phyloP scores from a whole-genome alignment of 2,113 vertebrate genomes.

The Cyanoramphus novaezelandiae region DNA sequence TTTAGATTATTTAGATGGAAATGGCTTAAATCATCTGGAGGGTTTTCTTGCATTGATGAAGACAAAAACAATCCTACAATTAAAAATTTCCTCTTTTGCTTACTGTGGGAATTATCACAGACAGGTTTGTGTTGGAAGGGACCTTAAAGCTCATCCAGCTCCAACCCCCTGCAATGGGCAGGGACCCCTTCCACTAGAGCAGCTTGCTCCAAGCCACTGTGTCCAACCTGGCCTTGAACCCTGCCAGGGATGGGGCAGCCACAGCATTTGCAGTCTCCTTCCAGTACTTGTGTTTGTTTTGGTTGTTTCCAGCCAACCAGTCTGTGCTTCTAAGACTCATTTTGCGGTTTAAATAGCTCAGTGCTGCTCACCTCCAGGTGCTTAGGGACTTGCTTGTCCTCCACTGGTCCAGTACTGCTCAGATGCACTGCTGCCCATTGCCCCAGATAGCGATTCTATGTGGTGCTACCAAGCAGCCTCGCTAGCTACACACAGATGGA shows the following conservation, averaged over 20 bases:
- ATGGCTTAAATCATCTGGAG: neutral
- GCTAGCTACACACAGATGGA: accelerated
- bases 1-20: neutral
- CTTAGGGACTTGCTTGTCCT: neutral
- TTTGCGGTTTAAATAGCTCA: neutral
- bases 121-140: neutral
- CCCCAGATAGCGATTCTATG: neutral
- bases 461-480: neutral
- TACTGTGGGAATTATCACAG: neutral
- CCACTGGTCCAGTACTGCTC: neutral
- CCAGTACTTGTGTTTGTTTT: no score
- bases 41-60: neutral
- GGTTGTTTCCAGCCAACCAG: neutral
- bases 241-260: neutral
- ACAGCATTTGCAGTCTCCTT: neutral
- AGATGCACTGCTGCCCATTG: neutral
- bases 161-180: neutral
- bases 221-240: neutral
- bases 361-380: neutral
- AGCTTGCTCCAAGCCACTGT: neutral
- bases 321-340: neutral
- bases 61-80: neutral
- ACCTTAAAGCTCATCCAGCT: neutral
- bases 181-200: neutral
- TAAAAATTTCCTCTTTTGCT: neutral